Conservation (phyloP, 1,140 invertebrate species). For the Solenopsis fugax region DNA sequence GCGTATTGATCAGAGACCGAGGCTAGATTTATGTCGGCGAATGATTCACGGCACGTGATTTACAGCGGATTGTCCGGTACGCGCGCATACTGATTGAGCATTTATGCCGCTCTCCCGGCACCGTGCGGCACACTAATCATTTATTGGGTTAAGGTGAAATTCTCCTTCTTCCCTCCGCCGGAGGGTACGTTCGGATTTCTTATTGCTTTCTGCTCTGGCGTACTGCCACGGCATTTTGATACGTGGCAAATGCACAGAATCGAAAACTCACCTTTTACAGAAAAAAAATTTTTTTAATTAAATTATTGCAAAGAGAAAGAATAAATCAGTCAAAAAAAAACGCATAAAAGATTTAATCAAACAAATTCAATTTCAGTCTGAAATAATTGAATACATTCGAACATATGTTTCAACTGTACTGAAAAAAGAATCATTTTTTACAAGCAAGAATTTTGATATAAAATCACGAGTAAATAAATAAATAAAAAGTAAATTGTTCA, state of each 20-base stretch:
- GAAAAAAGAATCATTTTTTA: too few relatives aligned
- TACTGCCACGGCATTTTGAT: not conserved
- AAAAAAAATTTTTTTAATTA: not conserved
- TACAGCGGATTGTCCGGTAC: conserved; percentile 75
- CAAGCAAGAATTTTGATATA: too few relatives aligned
- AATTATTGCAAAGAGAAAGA: not conserved
- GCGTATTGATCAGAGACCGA: conserved; percentile 66
- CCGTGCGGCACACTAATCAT: conserved; percentile 64
- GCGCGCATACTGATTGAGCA: conserved; percentile 77
- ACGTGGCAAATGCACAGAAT: not conserved
- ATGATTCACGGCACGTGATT: conserved; percentile 81
- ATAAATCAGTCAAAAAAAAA: too few relatives aligned
- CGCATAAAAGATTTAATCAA: too few relatives aligned
- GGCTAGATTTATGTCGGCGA: conserved; percentile 78
- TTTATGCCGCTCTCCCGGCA: conserved; percentile 73
- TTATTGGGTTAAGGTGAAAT: conserved; percentile 79
- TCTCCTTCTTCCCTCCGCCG: conserved; percentile 15
- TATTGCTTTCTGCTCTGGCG: not conserved
- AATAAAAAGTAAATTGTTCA: too few relatives aligned
- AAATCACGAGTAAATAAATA: too few relatives aligned
- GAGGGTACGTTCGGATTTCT: not conserved
- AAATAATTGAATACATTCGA: too few relatives aligned
- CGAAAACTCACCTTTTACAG: not conserved
- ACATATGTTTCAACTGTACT: too few relatives aligned
- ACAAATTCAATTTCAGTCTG: too few relatives aligned